Evolutionary conservation across 2,888 invertebrate genomes (phyloP).

Genomic region (Lagria hirta): DNA sequence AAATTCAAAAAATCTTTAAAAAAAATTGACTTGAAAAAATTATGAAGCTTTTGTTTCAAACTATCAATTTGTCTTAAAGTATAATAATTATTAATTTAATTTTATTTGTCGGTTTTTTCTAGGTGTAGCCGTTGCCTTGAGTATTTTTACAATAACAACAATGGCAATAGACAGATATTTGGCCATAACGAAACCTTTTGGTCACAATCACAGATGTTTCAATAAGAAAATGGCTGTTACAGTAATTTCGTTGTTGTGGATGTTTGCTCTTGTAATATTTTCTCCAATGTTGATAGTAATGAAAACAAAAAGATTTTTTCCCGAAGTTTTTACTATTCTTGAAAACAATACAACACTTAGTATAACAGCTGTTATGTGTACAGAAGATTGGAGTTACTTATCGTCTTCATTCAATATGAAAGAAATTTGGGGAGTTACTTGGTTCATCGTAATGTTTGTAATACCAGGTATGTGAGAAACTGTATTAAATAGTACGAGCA

Average conservation of each 20-base stretch:
- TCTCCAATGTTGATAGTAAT: constrained; percentile 62
- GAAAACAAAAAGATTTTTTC: constrained; percentile 16
- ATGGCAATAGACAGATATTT: constrained; percentile 77
- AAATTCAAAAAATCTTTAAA: no score
- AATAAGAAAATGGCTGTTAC: constrained; percentile 66
- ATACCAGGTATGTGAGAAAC: constrained; percentile 72
- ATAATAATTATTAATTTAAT: no score
- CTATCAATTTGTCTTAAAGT: no score
- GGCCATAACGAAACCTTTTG: constrained; percentile 74
- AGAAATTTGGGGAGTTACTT: constrained; percentile 66
- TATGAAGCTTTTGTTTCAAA: no score
- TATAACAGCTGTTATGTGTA: constrained; percentile 52
- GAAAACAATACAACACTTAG: constrained; percentile 8
- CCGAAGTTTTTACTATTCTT: constrained; percentile 4
- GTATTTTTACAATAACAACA: constrained; percentile 77
- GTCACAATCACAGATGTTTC: constrained; percentile 69
- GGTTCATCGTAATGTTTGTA: constrained; percentile 75
- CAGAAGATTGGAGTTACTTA: constrained; percentile 65
- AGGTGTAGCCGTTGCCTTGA: constrained; percentile 78
- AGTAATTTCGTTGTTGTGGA: constrained; percentile 67
- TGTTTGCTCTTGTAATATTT: constrained; percentile 66
- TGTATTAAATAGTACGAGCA: no score
- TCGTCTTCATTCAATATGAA: constrained; percentile 45
- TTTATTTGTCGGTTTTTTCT: constrained; percentile 36
- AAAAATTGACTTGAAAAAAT: no score